Evolutionary conservation across 2,888 invertebrate species (phyloP), one percentile per base, ranked within the genome.

Genomic region (Lepetodrilus schrolli): DNA sequence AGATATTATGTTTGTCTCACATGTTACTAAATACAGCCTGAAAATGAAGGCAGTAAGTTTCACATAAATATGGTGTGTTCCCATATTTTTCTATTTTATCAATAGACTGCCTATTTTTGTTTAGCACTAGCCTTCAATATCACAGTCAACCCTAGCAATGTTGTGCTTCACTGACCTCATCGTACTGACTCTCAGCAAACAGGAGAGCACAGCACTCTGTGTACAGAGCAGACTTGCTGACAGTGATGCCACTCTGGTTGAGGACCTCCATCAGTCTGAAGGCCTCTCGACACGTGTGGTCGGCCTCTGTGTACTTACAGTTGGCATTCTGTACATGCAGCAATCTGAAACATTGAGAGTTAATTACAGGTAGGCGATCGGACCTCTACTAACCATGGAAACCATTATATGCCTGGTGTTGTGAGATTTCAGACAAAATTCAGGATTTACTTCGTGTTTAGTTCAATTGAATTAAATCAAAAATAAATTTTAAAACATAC

Each of bases 121-220:
- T n/a, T n/a, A n/a, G n/a, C n/a, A n/a, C n/a, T n/a, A n/a, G n/a
- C n/a, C n/a, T n/a, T n/a, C n/a, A n/a, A n/a, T n/a, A n/a, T n/a
- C n/a, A n/a, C n/a, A n/a, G n/a, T n/a, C n/a, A n/a, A n/a, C n/a
- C n/a, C n/a, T n/a, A n/a, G n/a, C n/a, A n/a, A n/a, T n/a, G n/a
- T n/a, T n/a, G n/a, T n/a, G n/a, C n/a, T n/a, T 10, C 4, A 84
- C 93, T 93, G 89, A 95, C 95, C 91, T 93, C 91, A 90, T 94
- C 94, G 91, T 96, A 97, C 92, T 96, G 95, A 91, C 96, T 96
- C 87, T 95, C 94, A 87, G 94, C 94, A 92, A 95, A 96, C 92
- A 94, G 94, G 86, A 96, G 92, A 81, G 94, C 93, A 84, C 96
- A 95, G 91, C 95, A 95, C 92, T 96, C 95, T 81, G 95, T 94